Evolutionary conservation across 1,140 invertebrate species (phyloP), one percentile per base, ranked within the genome.

Genomic region (Agraylea sexmaculata): DNA sequence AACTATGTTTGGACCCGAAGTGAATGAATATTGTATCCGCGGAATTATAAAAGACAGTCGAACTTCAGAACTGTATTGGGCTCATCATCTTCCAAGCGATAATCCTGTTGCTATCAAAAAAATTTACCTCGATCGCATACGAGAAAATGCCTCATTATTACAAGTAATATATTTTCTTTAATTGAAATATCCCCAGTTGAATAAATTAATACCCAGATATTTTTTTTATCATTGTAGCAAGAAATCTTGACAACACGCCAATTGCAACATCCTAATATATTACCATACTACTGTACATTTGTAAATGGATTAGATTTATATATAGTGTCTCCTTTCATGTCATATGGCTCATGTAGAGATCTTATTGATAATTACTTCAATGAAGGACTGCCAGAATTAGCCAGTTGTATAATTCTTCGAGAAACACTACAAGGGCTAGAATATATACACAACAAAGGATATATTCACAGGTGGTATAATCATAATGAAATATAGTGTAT

Each of bases 381-480:
- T 29, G 74, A 80, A 55, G 75, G 75, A 15, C 63, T 94, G 29
- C 80, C 86, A 2, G 89, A 94, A 63, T 56, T 77, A 29, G 77
- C 83, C 16, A 79, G 90, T 52, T 73, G 82, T 21, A 73, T 83
- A 40, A 83, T 93, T 49, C 58, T 91, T 19, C 69, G 71, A 53
- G 87, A 91, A 64, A 71, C 87, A 15, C 62, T 92, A 30, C 57
- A 70, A 25, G 88, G 80, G 1, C 62, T 93, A 13, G 74, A 83
- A 50, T 93, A 93, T 60, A 71, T 94, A 43, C 87, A 92, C 58
- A 74, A 72, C 43, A 78, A 78, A 60, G 78, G 84, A 42, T 81
- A 83, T 56, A 87, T 94, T 53, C 88, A 92, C 57, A 83, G 87
- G 77, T 84, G 52, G 43, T n/a, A n/a, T n/a, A n/a, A n/a, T n/a